phyloP scores from a whole-genome alignment of 2,888 invertebrate species.

The Smittia aterrima region DNA sequence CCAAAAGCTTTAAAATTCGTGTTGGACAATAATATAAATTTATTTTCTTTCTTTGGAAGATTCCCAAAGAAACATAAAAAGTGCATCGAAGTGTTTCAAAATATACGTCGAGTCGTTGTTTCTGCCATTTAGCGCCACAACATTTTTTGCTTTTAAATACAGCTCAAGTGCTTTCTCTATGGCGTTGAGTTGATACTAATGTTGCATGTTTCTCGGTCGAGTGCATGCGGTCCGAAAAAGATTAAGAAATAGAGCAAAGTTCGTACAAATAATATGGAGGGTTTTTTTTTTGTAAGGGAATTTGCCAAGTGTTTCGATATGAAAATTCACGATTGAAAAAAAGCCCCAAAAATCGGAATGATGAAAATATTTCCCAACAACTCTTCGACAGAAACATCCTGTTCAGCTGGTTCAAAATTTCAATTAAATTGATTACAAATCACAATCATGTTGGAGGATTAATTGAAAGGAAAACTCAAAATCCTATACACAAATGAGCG shows the following conservation, averaged over 20 bases:
- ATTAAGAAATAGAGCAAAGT: too few relatives aligned
- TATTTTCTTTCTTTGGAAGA: not conserved
- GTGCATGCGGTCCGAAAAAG: too few relatives aligned
- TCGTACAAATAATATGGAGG: too few relatives aligned
- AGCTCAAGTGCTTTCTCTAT: not conserved
- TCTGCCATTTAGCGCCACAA: constrained; percentile 5
- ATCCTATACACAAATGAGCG: not conserved
- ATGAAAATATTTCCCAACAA: not conserved
- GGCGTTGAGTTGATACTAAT: not conserved
- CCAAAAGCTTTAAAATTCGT: too few relatives aligned
- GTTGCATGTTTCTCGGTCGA: not conserved
- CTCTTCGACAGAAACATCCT: constrained; percentile 1
- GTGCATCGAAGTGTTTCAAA: constrained; percentile 35
- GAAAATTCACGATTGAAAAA: too few relatives aligned
- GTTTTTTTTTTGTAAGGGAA: too few relatives aligned
- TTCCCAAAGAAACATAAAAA: constrained; percentile 2
- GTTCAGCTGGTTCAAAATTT: not conserved
- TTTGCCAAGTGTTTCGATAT: too few relatives aligned
- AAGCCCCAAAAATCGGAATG: too few relatives aligned
- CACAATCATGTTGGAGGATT: constrained; percentile 7
- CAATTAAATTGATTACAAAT: constrained; percentile 40
- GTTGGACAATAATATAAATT: too few relatives aligned
- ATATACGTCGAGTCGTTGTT: not conserved
- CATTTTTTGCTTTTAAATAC: not conserved
- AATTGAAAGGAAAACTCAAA: not conserved